Conservation (phyloP, 2,113 vertebrate species). For the Scomber scombrus region DNA sequence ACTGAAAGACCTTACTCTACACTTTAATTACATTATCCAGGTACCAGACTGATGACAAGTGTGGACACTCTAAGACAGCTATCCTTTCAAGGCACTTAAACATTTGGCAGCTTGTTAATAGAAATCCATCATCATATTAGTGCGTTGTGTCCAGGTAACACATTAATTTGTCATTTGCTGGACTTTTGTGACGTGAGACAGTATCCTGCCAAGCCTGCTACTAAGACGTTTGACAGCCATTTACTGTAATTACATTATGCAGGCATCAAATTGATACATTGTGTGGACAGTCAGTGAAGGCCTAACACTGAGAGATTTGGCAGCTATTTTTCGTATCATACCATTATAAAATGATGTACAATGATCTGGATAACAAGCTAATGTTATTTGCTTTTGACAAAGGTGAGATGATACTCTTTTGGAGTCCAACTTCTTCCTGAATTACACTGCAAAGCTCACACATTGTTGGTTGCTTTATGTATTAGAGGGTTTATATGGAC, state of each 20-base stretch:
- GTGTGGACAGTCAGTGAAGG: constrained; percentile 37
- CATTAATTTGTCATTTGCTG: constrained; percentile 57
- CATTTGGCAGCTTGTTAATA: constrained; percentile 40
- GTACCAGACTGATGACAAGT: constrained; percentile 25
- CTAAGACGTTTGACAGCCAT: constrained; percentile 48
- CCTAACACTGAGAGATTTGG: constrained; percentile 43
- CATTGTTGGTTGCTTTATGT: neutral
- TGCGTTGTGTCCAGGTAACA: constrained; percentile 15
- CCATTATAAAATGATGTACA: constrained; percentile 60
- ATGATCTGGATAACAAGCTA: constrained; percentile 49
- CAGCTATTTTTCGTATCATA: constrained; percentile 47
- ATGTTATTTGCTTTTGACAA: constrained; percentile 33
- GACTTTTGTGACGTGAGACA: constrained; percentile 44
- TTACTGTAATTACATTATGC: constrained; percentile 70
- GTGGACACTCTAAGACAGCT: constrained; percentile 23
- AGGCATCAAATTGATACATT: constrained; percentile 55
- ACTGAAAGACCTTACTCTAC: constrained; percentile 6
- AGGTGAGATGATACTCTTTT: neutral
- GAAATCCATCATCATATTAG: constrained; percentile 39
- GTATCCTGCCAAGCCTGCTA: constrained; percentile 30
- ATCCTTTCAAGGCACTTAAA: constrained; percentile 28
- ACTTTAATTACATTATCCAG: constrained; percentile 44
- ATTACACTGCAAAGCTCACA: neutral
- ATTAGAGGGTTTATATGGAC: neutral
- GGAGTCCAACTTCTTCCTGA: neutral